Conservation (phyloP, 2,888 invertebrate genomes). For the Tenthredo scrophulariae region DNA sequence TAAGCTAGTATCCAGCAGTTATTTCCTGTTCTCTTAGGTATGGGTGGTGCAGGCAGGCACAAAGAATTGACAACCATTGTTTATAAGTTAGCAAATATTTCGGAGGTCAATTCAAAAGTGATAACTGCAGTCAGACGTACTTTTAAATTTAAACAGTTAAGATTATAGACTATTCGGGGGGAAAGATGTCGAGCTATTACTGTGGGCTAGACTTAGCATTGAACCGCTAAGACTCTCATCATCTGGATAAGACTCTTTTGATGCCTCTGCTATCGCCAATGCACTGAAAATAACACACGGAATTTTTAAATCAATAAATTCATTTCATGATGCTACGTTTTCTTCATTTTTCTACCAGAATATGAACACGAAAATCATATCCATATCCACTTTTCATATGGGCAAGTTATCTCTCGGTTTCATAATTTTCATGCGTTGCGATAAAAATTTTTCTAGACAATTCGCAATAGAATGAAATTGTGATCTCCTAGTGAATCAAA, state of each 20-base stretch:
- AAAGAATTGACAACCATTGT: conserved; percentile 48
- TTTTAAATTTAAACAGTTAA: conserved; percentile 68
- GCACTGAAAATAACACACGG: conserved; percentile 82
- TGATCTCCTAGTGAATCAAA: too few species aligned
- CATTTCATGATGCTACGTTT: too few species aligned
- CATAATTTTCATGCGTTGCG: neutral
- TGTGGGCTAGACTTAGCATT: conserved; percentile 96
- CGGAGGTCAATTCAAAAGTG: conserved; percentile 62
- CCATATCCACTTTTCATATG: too few species aligned
- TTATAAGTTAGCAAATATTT: conserved; percentile 66
- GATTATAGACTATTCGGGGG: conserved; percentile 86
- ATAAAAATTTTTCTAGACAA: neutral
- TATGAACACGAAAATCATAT: too few species aligned
- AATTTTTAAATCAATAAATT: neutral
- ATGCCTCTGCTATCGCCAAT: conserved; percentile 94
- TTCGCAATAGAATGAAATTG: neutral
- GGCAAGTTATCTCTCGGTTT: neutral
- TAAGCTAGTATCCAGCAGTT: conserved; percentile 40
- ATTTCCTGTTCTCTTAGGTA: conserved; percentile 52
- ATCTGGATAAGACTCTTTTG: conserved; percentile 92
- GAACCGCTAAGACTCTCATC: conserved; percentile 97
- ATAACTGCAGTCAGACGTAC: conserved; percentile 73
- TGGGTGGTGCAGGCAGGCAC: conserved; percentile 50
- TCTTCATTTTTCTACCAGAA: too few species aligned
- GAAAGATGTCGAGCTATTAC: conserved; percentile 96